Conservation (phyloP, 2,888 invertebrate genomes). For the Geotrupes spiniger region DNA sequence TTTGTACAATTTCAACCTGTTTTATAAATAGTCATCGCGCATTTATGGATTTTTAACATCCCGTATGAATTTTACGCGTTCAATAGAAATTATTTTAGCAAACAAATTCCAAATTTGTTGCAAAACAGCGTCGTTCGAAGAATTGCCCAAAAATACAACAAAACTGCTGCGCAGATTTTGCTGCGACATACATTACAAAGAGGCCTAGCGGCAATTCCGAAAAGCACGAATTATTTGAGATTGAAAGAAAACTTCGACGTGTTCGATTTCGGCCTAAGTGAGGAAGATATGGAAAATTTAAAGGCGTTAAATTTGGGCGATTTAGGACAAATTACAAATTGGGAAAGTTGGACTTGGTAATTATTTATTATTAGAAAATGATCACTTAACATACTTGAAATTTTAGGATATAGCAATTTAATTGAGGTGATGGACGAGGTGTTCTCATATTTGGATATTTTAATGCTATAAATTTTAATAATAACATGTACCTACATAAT, state of each 20-base stretch:
- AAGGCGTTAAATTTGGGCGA: slow-evolving; percentile 63
- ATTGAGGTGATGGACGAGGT: too few species aligned
- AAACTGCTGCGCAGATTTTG: slow-evolving; percentile 72
- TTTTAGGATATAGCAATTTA: too few species aligned
- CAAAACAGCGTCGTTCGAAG: slow-evolving; percentile 56
- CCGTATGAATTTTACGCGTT: too few species aligned
- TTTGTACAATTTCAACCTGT: too few species aligned
- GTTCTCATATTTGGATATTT: too few species aligned
- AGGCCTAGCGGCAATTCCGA: slow-evolving; percentile 76
- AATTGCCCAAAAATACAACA: slow-evolving; percentile 55
- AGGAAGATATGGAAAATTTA: slow-evolving; percentile 61
- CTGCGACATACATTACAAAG: slow-evolving; percentile 70
- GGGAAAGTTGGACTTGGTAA: slow-evolving; percentile 5
- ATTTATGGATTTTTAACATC: too few species aligned
- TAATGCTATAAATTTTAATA: too few species aligned
- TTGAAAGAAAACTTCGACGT: slow-evolving; percentile 74
- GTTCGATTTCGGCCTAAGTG: slow-evolving; percentile 68
- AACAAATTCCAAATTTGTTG: slow-evolving; percentile 62
- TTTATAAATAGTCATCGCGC: too few species aligned
- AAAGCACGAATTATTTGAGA: slow-evolving; percentile 71
- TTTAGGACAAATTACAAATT: not conserved
- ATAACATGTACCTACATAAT: too few species aligned
- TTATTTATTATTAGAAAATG: too few species aligned
- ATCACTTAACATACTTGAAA: too few species aligned
- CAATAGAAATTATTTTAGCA: slow-evolving; percentile 44